Conservation (phyloP, 30 jellyfish, hydroid and myxozoan species). For the Cassiopea xamachana region DNA sequence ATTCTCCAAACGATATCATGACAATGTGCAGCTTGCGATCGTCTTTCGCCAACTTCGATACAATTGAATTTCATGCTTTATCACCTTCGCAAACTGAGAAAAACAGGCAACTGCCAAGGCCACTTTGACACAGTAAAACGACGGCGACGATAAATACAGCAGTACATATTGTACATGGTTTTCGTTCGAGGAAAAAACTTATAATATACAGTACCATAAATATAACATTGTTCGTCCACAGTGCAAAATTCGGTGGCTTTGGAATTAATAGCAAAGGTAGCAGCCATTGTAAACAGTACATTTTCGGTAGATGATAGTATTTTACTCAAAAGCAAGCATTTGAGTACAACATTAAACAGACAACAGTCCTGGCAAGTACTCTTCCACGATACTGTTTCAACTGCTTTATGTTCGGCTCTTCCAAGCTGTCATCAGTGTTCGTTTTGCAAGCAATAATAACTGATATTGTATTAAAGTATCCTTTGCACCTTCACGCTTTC, state of each 20-base stretch:
- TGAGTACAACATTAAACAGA: neutral
- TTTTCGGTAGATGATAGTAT: neutral
- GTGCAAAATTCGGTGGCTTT: slow-evolving; percentile 72
- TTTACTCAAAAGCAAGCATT: too few species aligned
- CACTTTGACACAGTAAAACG: slow-evolving; percentile 77
- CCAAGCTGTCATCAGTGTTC: neutral
- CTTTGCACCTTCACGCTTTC: neutral
- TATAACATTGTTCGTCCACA: slow-evolving; percentile 73
- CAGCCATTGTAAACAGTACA: slow-evolving; percentile 86
- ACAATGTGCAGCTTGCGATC: neutral
- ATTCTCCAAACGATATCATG: neutral
- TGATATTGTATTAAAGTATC: neutral
- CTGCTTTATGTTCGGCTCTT: neutral
- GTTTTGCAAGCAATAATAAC: neutral
- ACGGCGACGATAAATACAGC: slow-evolving; percentile 71
- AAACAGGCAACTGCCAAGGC: slow-evolving; percentile 62
- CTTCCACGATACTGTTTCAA: neutral
- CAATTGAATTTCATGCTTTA: slow-evolving; percentile 16
- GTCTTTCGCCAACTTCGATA: neutral
- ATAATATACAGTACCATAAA: slow-evolving; percentile 63
- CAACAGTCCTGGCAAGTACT: neutral
- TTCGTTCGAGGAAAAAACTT: slow-evolving; percentile 73
- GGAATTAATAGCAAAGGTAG: slow-evolving; percentile 74
- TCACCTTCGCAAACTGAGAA: slow-evolving; percentile 66
- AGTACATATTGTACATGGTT: slow-evolving; percentile 82